phyloP scores from a whole-genome alignment of 2,113 vertebrate species.

The Psittacus erithacus region DNA sequence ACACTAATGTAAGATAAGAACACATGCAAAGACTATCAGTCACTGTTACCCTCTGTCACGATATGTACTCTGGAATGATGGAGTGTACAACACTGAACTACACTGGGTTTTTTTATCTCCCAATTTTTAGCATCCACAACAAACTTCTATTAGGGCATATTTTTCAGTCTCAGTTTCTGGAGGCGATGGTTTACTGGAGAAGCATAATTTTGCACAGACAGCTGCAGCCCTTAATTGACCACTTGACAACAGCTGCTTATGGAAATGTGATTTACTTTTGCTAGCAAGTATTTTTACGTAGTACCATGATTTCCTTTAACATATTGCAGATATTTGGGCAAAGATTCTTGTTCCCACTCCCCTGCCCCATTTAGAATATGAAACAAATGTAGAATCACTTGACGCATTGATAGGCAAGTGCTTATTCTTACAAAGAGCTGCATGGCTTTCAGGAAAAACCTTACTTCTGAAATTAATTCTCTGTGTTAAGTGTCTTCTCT shows the following conservation, averaged over 20 bases:
- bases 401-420: neutral
- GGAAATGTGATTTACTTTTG: neutral
- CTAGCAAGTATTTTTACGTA: neutral
- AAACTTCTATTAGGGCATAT: neutral
- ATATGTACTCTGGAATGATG: neutral
- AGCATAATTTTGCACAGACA: neutral
- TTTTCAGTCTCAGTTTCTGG: neutral
- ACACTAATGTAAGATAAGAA: neutral
- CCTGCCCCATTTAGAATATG: neutral
- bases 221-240: neutral
- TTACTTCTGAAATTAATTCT: neutral
- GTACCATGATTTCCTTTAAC: neutral
- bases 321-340: neutral
- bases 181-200: neutral
- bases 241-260: neutral
- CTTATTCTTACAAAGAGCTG: neutral
- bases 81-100: neutral
- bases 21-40: neutral
- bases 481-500: neutral
- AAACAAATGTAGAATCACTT: neutral
- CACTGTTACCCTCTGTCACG: neutral
- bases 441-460: neutral
- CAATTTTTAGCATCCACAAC: neutral
- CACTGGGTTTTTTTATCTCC: fast-evolving
- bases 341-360: neutral